Base-by-base conservation (phyloP, 1,140 invertebrate genomes). In the Lepidotrigona ventralis region DNA sequence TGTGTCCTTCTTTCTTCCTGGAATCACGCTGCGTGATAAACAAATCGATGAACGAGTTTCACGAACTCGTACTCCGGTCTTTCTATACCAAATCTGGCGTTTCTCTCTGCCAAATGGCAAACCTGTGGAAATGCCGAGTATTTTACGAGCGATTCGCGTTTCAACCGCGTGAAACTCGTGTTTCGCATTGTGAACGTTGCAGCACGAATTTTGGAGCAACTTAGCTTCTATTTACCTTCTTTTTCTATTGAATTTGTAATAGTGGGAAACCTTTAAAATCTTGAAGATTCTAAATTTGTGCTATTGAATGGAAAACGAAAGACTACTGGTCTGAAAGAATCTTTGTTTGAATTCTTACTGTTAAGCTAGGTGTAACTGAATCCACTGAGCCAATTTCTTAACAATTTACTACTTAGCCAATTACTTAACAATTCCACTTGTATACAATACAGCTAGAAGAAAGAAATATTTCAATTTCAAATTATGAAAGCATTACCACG, bases 61-160 rank as follows among this genome's bases (percentile, higher is more conserved):
- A 26, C 63, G 51, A 81, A 84, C 60, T 46, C n/a, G 85, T 64
- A 15, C 15, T 58, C 66, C 63, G 69, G 75, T 82, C 58, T 29
- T 33, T 33, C 33, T 33, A 33, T 33, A 33, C 33, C 33, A 33
- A 33, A 33, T 51, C n/a, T 19, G 60, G 21, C 63, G 14, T 54
- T 12, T 5, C 53, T 15, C 46, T 17, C 9, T 53, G 53, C 6
- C 15, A 72, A 83, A 60, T 77, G 26, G 39, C n/a, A 46, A 79
- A 73, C 29, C 1, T 11, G 33, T 33, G 54, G 54, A 86, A 87
- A 86, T 79, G 81, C 83, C 73, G 76, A 56, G 23, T 26, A 21
- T 21, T 85, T 71, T 85, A 85, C 33, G 83, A 81, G n/a, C 64
- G 54, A 54, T 14, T 75, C 64, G 58, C n/a, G 58, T 71, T 75